Evolutionary conservation across 2,797 vertebrate genomes (phyloP), one percentile per base, ranked within the genome.

Genomic region (Holocentrus rufus): DNA sequence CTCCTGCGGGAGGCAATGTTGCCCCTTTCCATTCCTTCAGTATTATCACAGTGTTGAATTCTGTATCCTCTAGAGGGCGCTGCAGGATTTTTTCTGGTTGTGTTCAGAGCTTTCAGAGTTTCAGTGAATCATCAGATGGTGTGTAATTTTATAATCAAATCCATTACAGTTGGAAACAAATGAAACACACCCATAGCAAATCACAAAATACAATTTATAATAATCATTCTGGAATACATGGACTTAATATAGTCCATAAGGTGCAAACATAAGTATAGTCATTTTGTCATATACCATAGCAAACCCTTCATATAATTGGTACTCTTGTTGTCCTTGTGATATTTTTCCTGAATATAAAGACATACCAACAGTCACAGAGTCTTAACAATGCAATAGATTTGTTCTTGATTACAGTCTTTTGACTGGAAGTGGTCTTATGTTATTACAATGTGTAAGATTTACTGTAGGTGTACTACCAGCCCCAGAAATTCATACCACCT

Each of bases 371-470:
- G 77, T 84, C 69, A 55, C 49, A 75, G 34, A 61, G 81, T 82
- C 76, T 87, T 83, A 81, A 83, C 75, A 70, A 46, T 44, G 58
- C 76, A 80, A 88, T 80, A 80, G 75, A 85, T 83, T 81, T 82
- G 70, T 81, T 86, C 82, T 86, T 90, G 87, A 88, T 89, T 86
- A 84, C 75, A 82, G 84, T 86, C 82, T 84, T 77, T 79, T 79
- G 79, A 87, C 85, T 81, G 65, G 68, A 85, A 80, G 74, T 82
- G 78, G 77, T 80, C 78, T 73, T 15, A 1, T 90, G 89, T 92
- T 90, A 90, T 90, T 88, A 85, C 81, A 90, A 83, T 76, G 82
- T 70, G 69, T 67, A 85, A 88, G 85, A 92, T 91, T 93, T 90
- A 90, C 76, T 82, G 77, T 79, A 80, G 83, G 74, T 76, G 80